These are phyloP conservation scores for Stictonetta naevosa DNA, from an alignment of 2,113 vertebrate species.

Conservation along the genomic window DNA sequence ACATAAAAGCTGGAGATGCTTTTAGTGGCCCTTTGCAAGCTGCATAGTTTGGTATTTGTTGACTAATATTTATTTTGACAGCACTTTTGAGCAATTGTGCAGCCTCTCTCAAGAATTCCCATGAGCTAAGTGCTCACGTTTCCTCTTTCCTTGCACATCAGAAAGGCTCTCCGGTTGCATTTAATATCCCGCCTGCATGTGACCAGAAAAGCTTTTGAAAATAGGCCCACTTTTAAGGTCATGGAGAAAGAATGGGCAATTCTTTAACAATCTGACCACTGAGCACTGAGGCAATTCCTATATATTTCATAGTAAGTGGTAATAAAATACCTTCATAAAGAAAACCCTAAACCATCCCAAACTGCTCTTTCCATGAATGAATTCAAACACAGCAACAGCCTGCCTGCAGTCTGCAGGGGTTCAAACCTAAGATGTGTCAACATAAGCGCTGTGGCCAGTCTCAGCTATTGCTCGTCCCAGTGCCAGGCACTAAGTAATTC, in stretches of 20 bases:
- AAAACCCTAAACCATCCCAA: neutral
- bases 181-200: neutral
- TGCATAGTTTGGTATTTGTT: slow-evolving; percentile 1
- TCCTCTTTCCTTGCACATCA: neutral
- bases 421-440: neutral
- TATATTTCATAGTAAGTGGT: neutral
- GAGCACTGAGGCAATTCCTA: neutral
- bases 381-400: neutral
- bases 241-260: neutral
- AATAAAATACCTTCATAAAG: neutral
- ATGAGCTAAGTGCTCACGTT: neutral
- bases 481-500: neutral
- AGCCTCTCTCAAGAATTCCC: neutral
- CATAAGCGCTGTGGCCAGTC: neutral
- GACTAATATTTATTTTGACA: neutral
- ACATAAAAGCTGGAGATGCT: neutral
- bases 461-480: neutral
- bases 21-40: neutral
- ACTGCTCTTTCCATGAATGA: neutral
- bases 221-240: neutral
- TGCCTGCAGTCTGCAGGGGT: neutral
- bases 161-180: neutral
- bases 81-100: neutral
- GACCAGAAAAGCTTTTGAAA: slow-evolving; percentile 11
- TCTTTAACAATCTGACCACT: neutral